Evolutionary conservation across 2,888 invertebrate genomes (phyloP).

Genomic region (Dynastes tityus): DNA sequence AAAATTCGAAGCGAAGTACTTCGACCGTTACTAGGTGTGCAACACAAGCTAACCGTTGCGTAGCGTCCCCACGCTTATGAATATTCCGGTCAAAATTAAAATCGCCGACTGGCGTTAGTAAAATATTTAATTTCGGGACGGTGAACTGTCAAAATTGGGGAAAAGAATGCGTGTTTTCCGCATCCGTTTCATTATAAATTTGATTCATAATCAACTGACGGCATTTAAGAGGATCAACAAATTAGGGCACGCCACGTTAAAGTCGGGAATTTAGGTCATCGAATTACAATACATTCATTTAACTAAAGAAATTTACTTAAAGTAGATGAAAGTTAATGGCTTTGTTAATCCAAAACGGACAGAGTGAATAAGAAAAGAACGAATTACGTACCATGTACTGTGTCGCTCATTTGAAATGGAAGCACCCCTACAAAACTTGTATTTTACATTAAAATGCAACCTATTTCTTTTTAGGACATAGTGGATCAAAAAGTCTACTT

Average conservation of each 20-base stretch:
- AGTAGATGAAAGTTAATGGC: too few species aligned
- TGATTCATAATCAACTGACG: slow-evolving; percentile 24
- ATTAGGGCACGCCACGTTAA: slow-evolving; percentile 13
- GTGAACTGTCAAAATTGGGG: slow-evolving; percentile 33
- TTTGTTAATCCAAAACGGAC: too few species aligned
- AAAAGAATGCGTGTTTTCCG: slow-evolving; percentile 33
- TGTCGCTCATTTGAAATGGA: too few species aligned
- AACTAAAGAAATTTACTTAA: not conserved
- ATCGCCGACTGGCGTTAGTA: slow-evolving; percentile 25
- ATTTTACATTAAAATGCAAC: too few species aligned
- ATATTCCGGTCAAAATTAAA: slow-evolving; percentile 36
- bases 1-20: slow-evolving; percentile 1
- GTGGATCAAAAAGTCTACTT: too few species aligned
- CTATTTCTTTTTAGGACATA: too few species aligned
- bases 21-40: not conserved
- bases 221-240: slow-evolving; percentile 26
- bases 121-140: slow-evolving; percentile 35
- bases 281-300: not conserved
- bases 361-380: too few species aligned
- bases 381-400: too few species aligned
- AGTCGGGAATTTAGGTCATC: not conserved
- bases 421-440: too few species aligned
- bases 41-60: slow-evolving; percentile 4
- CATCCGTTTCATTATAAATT: slow-evolving; percentile 28
- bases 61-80: slow-evolving; percentile 28